Conservation (phyloP, 2,888 invertebrate genomes). For the Nebria brevicollis region DNA sequence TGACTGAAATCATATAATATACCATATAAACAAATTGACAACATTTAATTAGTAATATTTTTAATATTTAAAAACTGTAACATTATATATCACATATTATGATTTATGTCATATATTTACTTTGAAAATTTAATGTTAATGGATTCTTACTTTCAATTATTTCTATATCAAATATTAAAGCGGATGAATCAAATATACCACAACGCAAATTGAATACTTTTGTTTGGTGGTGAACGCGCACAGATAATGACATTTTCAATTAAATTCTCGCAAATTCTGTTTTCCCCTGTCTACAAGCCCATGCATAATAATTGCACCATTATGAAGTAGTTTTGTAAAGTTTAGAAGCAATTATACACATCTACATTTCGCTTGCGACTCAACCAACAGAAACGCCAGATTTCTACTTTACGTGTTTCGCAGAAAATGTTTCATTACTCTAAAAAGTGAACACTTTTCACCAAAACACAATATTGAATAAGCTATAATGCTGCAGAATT, state of each 20-base stretch:
- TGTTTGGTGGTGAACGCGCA: slow-evolving; percentile 34
- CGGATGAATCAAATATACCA: slow-evolving; percentile 32
- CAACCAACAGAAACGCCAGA: neutral
- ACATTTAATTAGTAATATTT: too few relatives aligned
- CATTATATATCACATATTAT: too few relatives aligned
- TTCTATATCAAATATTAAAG: neutral
- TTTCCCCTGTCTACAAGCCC: slow-evolving; percentile 35
- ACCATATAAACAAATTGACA: too few relatives aligned
- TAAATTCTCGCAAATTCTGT: slow-evolving; percentile 38
- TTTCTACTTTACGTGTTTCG: neutral
- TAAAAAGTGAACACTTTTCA: neutral
- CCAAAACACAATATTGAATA: neutral
- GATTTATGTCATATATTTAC: too few relatives aligned
- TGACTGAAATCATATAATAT: too few relatives aligned
- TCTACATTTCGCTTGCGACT: slow-evolving; percentile 16
- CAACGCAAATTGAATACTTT: slow-evolving; percentile 44
- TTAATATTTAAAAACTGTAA: too few relatives aligned
- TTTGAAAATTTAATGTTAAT: neutral
- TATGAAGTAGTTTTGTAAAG: slow-evolving; percentile 47
- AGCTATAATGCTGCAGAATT: neutral
- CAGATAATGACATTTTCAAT: slow-evolving; percentile 47
- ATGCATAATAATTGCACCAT: slow-evolving; percentile 47
- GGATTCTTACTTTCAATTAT: neutral
- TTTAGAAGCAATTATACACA: slow-evolving; percentile 46
- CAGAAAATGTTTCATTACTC: neutral